Base-by-base conservation (phyloP, 2,797 vertebrate genomes). In the Pagetopsis macropterus region DNA sequence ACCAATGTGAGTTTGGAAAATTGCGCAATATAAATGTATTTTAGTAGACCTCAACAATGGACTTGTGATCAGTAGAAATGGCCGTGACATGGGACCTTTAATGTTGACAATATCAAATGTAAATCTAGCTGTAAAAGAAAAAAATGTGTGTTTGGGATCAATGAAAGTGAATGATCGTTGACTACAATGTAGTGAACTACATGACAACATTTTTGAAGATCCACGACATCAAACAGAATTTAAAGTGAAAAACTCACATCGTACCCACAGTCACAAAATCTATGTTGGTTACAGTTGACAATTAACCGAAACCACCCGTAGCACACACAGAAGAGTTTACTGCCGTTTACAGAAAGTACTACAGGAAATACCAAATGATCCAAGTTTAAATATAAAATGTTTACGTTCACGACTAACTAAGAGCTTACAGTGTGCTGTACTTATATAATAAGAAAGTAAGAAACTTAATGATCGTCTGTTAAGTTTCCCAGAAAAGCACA, bases 281-380 rank as follows among this genome's bases (percentile, higher is more conserved):
- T 27, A 5, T 27, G 27, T 27, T 5, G 27, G 4, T 27, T 5
- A 27, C 27, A 27, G 4, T 27, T 27, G 5, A 27, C 27, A 27
- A 27, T 6, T 37, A 37, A 37, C 33, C 8, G 9, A 37, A 37
- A 37, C 33, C 6, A 37, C 8, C 8, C 8, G 2, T 37, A 37
- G 56, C 23, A 43, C 49, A 37, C 27, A 56, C 33, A 64, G 64
- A 55, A 50, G 41, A 65, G 52, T 9, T 44, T 9, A 69, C 44
- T 70, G 44, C 49, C 23, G 64, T 46, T 57, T 70, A 21, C 10
- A 66, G 41, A 19, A 4, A 60, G 7, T 46, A 33, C 52, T 40
- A 19, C 45, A 61, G 33, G 12, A 52, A 74, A 21, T 16, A 63
- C 62, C 54, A 79, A 79, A 78, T 71, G 9, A 69, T 50, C 15